Evolutionary conservation across 2,113 vertebrate genomes (phyloP).

Genomic region (Nasalis larvatus): DNA sequence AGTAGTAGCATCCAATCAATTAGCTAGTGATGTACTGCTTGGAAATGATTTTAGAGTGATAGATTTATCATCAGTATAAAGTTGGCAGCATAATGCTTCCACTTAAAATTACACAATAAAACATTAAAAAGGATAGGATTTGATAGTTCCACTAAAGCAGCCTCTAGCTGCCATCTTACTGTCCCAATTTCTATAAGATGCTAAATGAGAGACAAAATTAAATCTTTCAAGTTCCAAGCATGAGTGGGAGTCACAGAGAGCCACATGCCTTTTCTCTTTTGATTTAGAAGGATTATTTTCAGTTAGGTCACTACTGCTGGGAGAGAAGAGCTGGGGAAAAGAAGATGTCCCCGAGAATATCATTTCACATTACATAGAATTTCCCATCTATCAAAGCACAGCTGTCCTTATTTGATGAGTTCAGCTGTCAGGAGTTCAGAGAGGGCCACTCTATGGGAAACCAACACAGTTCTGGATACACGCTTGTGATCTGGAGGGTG

Average conservation of each 20-base stretch:
- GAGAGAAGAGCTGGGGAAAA: background rate
- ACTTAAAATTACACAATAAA: slow-evolving; percentile 10
- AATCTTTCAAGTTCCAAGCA: slow-evolving; percentile 43
- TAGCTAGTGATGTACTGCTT: background rate
- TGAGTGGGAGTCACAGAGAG: slow-evolving; percentile 38
- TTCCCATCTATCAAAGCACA: slow-evolving; percentile 24
- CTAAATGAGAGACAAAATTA: slow-evolving; percentile 62
- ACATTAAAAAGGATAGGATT: background rate
- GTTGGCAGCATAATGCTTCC: background rate
- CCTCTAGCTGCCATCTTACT: background rate
- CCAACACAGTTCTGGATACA: background rate
- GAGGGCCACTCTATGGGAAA: background rate
- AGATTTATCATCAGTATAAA: background rate
- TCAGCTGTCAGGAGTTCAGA: background rate
- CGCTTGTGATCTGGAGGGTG: background rate
- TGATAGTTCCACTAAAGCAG: background rate
- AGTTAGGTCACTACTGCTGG: slow-evolving; percentile 21
- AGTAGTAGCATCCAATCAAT: background rate
- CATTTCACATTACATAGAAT: background rate
- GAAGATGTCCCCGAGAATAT: background rate
- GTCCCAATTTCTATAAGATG: slow-evolving; percentile 40
- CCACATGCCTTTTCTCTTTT: background rate
- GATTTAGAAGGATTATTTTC: slow-evolving; percentile 55
- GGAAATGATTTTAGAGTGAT: slow-evolving; percentile 1
- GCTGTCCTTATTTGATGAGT: background rate